Evolutionary conservation across 92 coral and sea anemone species (phyloP).

Genomic region (Palythoa heliodiscus): DNA sequence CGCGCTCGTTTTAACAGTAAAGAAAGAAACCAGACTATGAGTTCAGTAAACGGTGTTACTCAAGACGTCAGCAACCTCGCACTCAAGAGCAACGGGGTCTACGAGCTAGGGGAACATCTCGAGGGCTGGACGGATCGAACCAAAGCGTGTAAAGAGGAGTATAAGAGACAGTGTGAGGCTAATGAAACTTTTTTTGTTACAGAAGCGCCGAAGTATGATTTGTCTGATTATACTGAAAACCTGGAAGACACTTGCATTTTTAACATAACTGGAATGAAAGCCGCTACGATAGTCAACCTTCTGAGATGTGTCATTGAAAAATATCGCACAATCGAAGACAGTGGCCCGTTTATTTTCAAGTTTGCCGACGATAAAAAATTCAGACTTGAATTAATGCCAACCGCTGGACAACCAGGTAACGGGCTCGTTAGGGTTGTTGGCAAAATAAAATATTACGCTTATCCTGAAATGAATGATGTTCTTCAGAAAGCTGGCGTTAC

Average conservation of each 20-base stretch:
- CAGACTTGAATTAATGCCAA: conserved; percentile 79
- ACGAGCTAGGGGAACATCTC: conserved; percentile 17
- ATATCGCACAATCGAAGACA: conserved; percentile 59
- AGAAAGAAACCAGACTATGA: not conserved
- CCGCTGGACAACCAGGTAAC: conserved; percentile 79
- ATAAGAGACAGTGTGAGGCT: conserved; percentile 76
- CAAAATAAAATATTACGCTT: conserved; percentile 70
- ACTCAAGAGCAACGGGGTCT: conserved; percentile 28
- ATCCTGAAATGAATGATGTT: conserved; percentile 72
- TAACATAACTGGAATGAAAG: conserved; percentile 68
- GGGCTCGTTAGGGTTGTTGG: conserved; percentile 83
- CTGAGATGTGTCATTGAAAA: conserved; percentile 66
- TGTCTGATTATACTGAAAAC: conserved; percentile 57
- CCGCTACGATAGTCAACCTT: conserved; percentile 70
- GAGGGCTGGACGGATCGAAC: conserved; percentile 81
- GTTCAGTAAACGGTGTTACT: not conserved
- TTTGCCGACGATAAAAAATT: conserved; percentile 88
- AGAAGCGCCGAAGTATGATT: conserved; percentile 20
- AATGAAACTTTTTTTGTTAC: conserved; percentile 72
- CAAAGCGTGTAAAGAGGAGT: conserved; percentile 74
- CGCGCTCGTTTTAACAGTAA: not conserved
- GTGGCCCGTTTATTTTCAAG: conserved; percentile 77
- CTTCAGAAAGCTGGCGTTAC: conserved; percentile 77
- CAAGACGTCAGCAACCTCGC: not conserved
- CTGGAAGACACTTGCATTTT: conserved; percentile 45